Conservation (phyloP, 2,888 invertebrate genomes). For the Gisinianus flammeolus region DNA sequence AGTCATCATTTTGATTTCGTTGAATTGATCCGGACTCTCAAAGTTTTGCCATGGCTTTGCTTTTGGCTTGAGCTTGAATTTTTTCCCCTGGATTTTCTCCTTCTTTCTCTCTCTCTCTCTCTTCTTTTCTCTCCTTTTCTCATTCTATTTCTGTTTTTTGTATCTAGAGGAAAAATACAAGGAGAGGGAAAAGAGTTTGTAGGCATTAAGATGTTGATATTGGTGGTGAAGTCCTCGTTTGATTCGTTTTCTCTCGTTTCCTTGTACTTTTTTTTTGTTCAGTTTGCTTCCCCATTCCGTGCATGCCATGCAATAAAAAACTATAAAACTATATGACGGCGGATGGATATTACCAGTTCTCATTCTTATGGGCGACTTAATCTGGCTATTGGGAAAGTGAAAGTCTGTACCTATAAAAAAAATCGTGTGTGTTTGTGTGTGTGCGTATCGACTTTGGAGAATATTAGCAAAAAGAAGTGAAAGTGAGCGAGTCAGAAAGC, state of each 20-base stretch:
- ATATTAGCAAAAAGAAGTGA: not conserved
- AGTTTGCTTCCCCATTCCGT: not conserved
- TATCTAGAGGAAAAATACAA: not conserved
- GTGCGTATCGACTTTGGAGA: not conserved
- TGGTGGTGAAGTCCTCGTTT: too few species aligned
- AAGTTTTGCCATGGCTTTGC: not conserved
- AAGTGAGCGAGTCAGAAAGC: not conserved
- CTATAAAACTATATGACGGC: not conserved
- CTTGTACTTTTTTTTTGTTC: too few species aligned
- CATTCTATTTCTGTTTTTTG: not conserved
- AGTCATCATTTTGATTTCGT: conserved; percentile 2
- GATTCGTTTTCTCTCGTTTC: too few species aligned
- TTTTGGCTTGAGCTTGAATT: not conserved
- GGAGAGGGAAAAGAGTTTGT: not conserved
- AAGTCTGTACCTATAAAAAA: not conserved
- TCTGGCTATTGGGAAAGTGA: not conserved
- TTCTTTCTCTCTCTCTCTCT: not conserved
- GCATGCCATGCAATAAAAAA: not conserved
- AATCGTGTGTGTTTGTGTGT: not conserved
- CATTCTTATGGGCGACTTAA: not conserved
- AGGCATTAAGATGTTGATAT: not conserved
- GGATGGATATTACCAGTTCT: not conserved
- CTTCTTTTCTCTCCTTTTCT: not conserved
- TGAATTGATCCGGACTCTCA: not conserved
- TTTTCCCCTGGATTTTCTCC: not conserved